Base-by-base conservation (phyloP, 2,113 vertebrate genomes). In the Chaetorhynchus papuensis region DNA sequence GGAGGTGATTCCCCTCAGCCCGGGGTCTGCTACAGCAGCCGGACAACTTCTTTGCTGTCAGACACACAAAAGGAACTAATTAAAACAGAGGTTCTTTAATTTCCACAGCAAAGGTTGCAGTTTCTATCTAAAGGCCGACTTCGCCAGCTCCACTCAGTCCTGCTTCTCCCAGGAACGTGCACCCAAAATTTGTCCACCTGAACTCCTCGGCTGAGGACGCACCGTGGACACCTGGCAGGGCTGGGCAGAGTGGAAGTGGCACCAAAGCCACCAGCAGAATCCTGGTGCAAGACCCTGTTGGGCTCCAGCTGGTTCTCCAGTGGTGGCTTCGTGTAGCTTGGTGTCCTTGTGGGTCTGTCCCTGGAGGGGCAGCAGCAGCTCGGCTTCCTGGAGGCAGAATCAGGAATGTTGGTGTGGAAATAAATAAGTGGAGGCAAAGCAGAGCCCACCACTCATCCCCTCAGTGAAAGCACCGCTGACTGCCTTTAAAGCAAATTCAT, bases 181-280 rank as follows among this genome's bases (percentile, higher is more conserved):
- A 30, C 49, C 31, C 13, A 24, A 14, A 37, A 27, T 19, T 6
- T 35, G 6, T 24, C 70, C 33, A 8, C 26, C 13, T 18, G 27
- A 31, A 60, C 60, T 72, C 35, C 47, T 41, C 0, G 0, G 2
- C 9, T 15, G 0, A 30, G 53, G 72, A 57, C 1, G 9, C 12
- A 0, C 63, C 2, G 15, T n/a, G 68, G 17, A 2, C 42, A 2
- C 35, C 28, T 11, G 33, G 37, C 19, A 57, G 68, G 39, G 41
- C 1, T 24, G 47, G 53, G 3, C 35, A 13, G 28, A 9, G 30
- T 5, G 59, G 63, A 54, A 56, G 39, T 2, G 45, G 7, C 47
- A 23, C 35, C 68, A 53, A 37, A 59, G 42, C 9, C 56, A 56
- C 57, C 65, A 21, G 30, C 57, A 79, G 42, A 56, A 11, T 11